These are phyloP conservation scores for Sylvicola fuscatus DNA, from an alignment of 2,888 invertebrate genomes.

Conservation along the genomic window DNA sequence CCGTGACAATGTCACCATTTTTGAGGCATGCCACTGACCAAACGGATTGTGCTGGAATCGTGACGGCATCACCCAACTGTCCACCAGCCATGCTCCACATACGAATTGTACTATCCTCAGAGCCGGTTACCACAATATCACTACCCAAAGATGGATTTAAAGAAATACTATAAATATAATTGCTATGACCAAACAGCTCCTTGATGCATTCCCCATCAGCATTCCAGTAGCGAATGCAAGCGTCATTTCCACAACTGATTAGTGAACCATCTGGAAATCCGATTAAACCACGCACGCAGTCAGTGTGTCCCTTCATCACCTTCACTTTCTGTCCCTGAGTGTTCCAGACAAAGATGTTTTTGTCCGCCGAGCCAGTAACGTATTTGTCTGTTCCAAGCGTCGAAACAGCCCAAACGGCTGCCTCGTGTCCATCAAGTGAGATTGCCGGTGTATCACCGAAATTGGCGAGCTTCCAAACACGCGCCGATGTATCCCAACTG, in stretches of 20 bases:
- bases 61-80: slow-evolving; percentile 18
- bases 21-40: slow-evolving; percentile 67
- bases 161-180: slow-evolving; percentile 64
- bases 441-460: slow-evolving; percentile 30
- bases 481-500: slow-evolving; percentile 84
- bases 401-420: slow-evolving; percentile 74
- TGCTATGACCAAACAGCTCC: slow-evolving; percentile 62
- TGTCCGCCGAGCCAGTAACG: slow-evolving; percentile 85
- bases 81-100: slow-evolving; percentile 40
- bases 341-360: slow-evolving; percentile 68
- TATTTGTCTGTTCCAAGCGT: slow-evolving; percentile 27
- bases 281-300: slow-evolving; percentile 71
- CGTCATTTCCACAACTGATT: slow-evolving; percentile 85
- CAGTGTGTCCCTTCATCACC: slow-evolving; percentile 63
- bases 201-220: slow-evolving; percentile 55
- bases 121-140: slow-evolving; percentile 52
- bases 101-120: slow-evolving; percentile 73
- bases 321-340: slow-evolving; percentile 41
- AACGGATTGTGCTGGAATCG: slow-evolving; percentile 62
- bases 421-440: slow-evolving; percentile 47
- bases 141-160: slow-evolving; percentile 32
- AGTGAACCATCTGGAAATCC: slow-evolving; percentile 52
- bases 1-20: slow-evolving; percentile 82
- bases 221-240: slow-evolving; percentile 68
- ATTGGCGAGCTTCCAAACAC: slow-evolving; percentile 51